Conservation (phyloP, 2,888 invertebrate genomes). For the Lymantria monacha region DNA sequence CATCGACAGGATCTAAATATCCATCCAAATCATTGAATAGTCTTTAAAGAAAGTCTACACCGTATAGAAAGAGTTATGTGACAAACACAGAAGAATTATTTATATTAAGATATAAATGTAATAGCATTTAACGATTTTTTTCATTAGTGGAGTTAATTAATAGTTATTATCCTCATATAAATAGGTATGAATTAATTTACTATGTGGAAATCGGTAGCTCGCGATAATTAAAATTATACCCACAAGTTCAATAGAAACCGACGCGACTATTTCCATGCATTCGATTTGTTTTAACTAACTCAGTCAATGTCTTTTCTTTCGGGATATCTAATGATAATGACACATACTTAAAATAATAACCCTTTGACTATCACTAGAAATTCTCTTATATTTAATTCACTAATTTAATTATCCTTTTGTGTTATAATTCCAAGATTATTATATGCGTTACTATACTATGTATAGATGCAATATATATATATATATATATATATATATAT, state of each 20-base stretch:
- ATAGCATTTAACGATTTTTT: too few relatives aligned
- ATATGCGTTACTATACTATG: neutral
- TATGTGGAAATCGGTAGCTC: conserved; percentile 58
- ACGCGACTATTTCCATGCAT: conserved; percentile 48
- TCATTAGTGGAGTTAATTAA: too few relatives aligned
- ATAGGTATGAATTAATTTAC: too few relatives aligned
- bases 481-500: too few relatives aligned
- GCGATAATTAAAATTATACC: conserved; percentile 60
- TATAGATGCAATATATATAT: too few relatives aligned
- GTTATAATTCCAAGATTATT: neutral
- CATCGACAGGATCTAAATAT: too few relatives aligned
- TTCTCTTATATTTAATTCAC: neutral
- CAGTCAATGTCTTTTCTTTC: conserved; percentile 32
- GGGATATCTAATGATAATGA: conserved; percentile 23
- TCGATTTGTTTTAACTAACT: conserved; percentile 61
- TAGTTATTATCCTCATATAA: too few relatives aligned
- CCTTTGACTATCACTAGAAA: conserved; percentile 1
- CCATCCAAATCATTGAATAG: too few relatives aligned
- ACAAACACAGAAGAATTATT: too few relatives aligned
- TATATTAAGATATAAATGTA: too few relatives aligned
- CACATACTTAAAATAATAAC: conserved; percentile 31
- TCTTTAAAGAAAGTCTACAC: too few relatives aligned
- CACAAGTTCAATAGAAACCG: conserved; percentile 49
- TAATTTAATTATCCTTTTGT: neutral
- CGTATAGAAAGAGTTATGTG: too few relatives aligned